A percentile compares a stretch with the other conserved stretches of the same genome.
Conservation (phyloP, 2,888 invertebrate species). For the Ernsta delagoae region DNA sequence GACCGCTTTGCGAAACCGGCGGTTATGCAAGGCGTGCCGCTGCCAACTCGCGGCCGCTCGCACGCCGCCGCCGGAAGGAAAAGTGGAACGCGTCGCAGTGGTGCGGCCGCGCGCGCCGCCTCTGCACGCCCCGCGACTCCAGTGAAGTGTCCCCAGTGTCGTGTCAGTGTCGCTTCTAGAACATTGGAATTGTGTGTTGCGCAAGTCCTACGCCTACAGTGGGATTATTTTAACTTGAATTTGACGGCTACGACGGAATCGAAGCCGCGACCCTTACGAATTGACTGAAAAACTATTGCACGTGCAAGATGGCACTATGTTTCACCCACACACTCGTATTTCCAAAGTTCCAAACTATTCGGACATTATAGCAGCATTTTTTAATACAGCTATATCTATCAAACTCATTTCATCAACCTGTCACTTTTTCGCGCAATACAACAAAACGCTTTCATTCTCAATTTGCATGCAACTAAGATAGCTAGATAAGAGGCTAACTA, state of each 20-base stretch:
- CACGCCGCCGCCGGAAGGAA: constrained; percentile 79
- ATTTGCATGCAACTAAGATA: no score
- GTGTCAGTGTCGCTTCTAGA: constrained; percentile 83
- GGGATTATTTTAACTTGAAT: constrained; percentile 80
- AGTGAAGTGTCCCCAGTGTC: constrained; percentile 78
- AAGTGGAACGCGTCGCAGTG: constrained; percentile 84
- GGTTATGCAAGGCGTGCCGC: constrained; percentile 83
- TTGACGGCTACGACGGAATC: constrained; percentile 57
- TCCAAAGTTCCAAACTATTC: constrained; percentile 38
- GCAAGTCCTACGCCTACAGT: constrained; percentile 79
- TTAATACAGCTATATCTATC: background rate
- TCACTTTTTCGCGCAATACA: background rate
- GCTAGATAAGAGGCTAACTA: no score
- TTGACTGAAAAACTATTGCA: constrained; percentile 51
- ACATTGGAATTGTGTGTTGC: constrained; percentile 80
- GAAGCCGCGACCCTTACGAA: constrained; percentile 55
- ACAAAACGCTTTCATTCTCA: constrained; percentile 4
- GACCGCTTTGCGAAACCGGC: constrained; percentile 81
- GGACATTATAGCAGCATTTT: constrained; percentile 6
- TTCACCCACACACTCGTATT: constrained; percentile 47
- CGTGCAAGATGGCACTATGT: constrained; percentile 56
- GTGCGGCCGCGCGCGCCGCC: constrained; percentile 78
- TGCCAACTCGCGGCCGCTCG: constrained; percentile 80
- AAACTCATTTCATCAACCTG: no score
- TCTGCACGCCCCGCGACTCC: constrained; percentile 75